Percentiles rank a stretch among this genome's conserved stretches.
These are phyloP conservation scores for Catharus ustulatus DNA, from an alignment of 2,797 vertebrate genomes.

Conservation along the genomic window DNA sequence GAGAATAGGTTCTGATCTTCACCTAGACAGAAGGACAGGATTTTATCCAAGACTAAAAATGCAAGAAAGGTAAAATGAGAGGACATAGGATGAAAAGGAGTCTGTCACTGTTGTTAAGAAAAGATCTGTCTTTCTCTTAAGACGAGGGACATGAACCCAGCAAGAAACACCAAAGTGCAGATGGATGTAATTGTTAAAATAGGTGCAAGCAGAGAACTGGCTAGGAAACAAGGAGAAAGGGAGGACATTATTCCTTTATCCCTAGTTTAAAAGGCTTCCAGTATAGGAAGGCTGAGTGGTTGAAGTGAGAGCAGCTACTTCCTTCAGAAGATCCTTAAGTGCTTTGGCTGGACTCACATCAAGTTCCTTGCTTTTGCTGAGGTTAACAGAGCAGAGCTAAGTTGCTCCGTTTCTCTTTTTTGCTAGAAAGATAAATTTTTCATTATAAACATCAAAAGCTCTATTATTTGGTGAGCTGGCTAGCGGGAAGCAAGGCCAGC, in stretches of 20 bases:
- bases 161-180: background rate
- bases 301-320: background rate
- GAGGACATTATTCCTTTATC: background rate
- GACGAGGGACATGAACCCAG: rapidly evolving
- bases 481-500: background rate
- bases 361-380: background rate
- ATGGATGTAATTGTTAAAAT: background rate
- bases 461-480: background rate
- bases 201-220: background rate
- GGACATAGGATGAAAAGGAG: background rate
- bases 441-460: background rate
- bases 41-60: background rate
- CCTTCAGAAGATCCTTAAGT: background rate
- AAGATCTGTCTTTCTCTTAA: background rate
- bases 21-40: background rate
- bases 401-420: background rate
- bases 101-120: background rate
- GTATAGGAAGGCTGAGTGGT: background rate
- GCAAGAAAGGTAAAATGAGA: background rate
- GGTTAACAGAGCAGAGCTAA: background rate
- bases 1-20: background rate
- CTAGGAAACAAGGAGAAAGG: background rate
- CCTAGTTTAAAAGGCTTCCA: background rate
- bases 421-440: background rate
- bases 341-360: background rate